Percentiles rank a stretch among this genome's conserved stretches.
Conservation (phyloP, 2,888 invertebrate species). For the Carterocephalus palaemon region DNA sequence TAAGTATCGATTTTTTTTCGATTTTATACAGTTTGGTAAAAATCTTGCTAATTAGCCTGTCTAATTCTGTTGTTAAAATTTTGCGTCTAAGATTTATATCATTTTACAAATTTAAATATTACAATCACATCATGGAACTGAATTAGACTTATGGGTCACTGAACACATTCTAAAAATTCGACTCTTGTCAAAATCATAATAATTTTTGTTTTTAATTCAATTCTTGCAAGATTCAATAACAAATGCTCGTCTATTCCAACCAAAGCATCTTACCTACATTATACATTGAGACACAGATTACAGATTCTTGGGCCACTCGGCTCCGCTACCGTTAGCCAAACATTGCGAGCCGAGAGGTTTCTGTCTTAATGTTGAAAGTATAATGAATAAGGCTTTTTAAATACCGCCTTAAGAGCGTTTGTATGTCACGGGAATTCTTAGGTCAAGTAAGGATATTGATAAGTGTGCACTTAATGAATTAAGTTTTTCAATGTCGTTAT, state of each 20-base stretch:
- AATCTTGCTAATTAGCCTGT: too few species aligned
- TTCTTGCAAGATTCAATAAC: background rate
- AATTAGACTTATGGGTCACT: too few species aligned
- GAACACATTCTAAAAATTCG: too few species aligned
- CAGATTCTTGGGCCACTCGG: slow-evolving; percentile 39
- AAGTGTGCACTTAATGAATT: slow-evolving; percentile 20
- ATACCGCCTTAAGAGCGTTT: slow-evolving; percentile 24
- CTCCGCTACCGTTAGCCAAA: slow-evolving; percentile 22
- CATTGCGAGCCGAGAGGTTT: slow-evolving; percentile 12
- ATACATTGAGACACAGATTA: slow-evolving; percentile 42
- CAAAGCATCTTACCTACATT: slow-evolving; percentile 33
- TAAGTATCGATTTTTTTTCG: too few species aligned
- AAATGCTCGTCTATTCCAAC: slow-evolving; percentile 32
- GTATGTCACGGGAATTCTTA: slow-evolving; percentile 20
- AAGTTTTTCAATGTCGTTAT: slow-evolving; percentile 21
- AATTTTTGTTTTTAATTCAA: slow-evolving; percentile 2
- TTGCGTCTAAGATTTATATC: too few species aligned
- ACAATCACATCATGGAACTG: too few species aligned
- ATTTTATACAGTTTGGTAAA: too few species aligned
- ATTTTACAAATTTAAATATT: too few species aligned
- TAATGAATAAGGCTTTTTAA: slow-evolving; percentile 24
- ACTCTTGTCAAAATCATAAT: too few species aligned
- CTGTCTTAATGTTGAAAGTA: slow-evolving; percentile 22
- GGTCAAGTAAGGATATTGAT: slow-evolving; percentile 22
- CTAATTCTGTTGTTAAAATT: too few species aligned